A percentile compares a stretch with the other conserved stretches of the same genome.
phyloP scores from a whole-genome alignment of 2,888 invertebrate genomes.

The Lamellibrachia columna region DNA sequence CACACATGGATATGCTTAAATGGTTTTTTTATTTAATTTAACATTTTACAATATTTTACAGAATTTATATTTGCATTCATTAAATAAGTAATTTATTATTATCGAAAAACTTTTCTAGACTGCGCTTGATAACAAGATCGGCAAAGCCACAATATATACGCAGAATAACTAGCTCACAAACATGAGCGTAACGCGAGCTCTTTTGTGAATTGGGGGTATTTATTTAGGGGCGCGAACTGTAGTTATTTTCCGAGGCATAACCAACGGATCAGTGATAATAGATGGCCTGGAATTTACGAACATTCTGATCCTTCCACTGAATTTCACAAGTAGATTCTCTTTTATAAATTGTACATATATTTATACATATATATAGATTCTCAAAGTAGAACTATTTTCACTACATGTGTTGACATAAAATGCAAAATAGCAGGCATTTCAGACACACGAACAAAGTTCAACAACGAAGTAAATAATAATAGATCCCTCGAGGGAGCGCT shows the following conservation, averaged over 20 bases:
- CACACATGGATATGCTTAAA: too few relatives aligned
- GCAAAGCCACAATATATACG: too few relatives aligned
- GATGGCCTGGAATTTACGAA: neutral
- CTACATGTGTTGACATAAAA: neutral
- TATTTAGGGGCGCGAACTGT: neutral
- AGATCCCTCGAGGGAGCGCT: constrained; percentile 6
- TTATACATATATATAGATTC: neutral
- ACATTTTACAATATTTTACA: too few relatives aligned
- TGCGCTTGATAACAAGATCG: neutral
- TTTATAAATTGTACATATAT: neutral
- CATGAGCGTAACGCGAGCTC: neutral
- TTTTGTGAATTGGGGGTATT: neutral
- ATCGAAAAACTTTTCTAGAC: neutral
- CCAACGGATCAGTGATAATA: neutral
- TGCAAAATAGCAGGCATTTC: neutral
- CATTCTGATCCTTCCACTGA: neutral
- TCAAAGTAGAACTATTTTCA: neutral
- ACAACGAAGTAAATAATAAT: constrained; percentile 3
- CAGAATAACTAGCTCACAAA: neutral
- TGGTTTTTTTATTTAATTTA: too few relatives aligned
- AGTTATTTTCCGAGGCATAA: neutral
- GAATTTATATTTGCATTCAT: neutral
- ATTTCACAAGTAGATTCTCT: neutral
- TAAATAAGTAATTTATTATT: neutral
- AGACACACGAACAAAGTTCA: neutral